A percentile compares a stretch with the other conserved stretches of the same genome.
Conservation (phyloP, 1,140 invertebrate species). For the Forficula auricularia region DNA sequence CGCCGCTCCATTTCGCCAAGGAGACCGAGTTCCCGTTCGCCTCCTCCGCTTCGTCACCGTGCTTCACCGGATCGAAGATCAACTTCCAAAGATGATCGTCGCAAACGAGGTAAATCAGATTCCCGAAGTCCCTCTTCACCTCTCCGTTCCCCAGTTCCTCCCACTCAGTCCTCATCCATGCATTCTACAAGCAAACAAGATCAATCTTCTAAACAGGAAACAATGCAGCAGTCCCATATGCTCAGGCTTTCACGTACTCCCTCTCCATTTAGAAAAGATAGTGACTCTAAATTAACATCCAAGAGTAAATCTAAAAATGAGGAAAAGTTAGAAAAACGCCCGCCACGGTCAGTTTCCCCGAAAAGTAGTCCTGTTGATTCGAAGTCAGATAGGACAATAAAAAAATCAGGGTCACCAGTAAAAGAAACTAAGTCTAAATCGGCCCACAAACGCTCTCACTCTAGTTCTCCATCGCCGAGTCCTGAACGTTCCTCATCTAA, state of each 20-base stretch:
- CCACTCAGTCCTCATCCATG: too few species aligned
- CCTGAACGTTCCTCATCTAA: too few species aligned
- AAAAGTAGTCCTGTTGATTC: slow-evolving; percentile 15
- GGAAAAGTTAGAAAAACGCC: slow-evolving; percentile 4
- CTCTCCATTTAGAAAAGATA: slow-evolving; percentile 58
- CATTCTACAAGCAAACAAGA: too few species aligned
- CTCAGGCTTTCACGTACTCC: slow-evolving; percentile 58
- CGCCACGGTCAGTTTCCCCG: slow-evolving; percentile 12
- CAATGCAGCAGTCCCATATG: too few species aligned
- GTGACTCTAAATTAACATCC: slow-evolving; percentile 38
- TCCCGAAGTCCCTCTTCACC: too few species aligned
- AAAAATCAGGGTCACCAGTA: background rate
- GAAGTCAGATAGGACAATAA: background rate
- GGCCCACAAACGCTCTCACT: slow-evolving; percentile 17
- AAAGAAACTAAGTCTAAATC: slow-evolving; percentile 21
- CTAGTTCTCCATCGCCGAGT: background rate
- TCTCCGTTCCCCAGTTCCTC: background rate
- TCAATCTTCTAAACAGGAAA: too few species aligned
- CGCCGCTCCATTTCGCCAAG: background rate
- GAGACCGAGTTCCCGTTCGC: too few species aligned
- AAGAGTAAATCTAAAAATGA: slow-evolving; percentile 14
- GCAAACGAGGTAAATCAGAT: too few species aligned
- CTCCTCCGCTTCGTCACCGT: too few species aligned
- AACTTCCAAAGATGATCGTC: too few species aligned
- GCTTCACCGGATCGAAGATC: too few species aligned